Evolutionary conservation across 2,113 vertebrate species (phyloP), one percentile per base, ranked within the genome.

Genomic region (Trinectes maculatus): DNA sequence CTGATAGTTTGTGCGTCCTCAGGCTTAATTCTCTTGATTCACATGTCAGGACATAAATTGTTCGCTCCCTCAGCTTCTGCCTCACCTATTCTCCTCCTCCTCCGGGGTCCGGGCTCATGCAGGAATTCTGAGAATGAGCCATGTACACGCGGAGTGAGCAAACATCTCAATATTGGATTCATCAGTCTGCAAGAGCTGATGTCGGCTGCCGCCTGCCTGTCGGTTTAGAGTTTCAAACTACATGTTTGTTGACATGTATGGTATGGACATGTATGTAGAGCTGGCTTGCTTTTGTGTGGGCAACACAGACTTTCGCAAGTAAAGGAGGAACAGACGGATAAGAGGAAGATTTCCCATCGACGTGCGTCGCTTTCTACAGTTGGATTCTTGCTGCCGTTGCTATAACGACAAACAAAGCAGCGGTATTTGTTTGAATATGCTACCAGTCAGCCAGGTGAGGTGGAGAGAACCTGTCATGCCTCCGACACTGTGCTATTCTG

Each of bases 221-320:
- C 6, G 42, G 82, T 85, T 72, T 83, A 65, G 46, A 24, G 46
- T 87, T 87, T 85, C 80, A 74, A 54, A n/a, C n/a, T n/a, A n/a
- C n/a, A n/a, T n/a, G n/a, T n/a, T n/a, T n/a, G n/a, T n/a, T n/a
- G n/a, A n/a, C n/a, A n/a, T n/a, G n/a, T n/a, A n/a, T n/a, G n/a
- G n/a, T n/a, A n/a, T n/a, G n/a, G n/a, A n/a, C n/a, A n/a, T 48
- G 34, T 52, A 29, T 60, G 68, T 60, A 65, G 48, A n/a, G 28
- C 72, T 43, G 55, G 22, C 28, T 64, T 3, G 9, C 65, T 48
- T 66, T 68, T 55, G 22, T 79, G 59, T 29, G 18, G 29, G 48
- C 33, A 26, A 66, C 53, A 22, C 49, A 71, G 69, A 71, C 69
- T 46, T 62, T 62, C 44, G 52, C 18, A 68, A 39, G 43, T n/a